Evolutionary conservation across 2,113 vertebrate species (phyloP), one percentile per base, ranked within the genome.

Genomic region (Polypterus bichir): DNA sequence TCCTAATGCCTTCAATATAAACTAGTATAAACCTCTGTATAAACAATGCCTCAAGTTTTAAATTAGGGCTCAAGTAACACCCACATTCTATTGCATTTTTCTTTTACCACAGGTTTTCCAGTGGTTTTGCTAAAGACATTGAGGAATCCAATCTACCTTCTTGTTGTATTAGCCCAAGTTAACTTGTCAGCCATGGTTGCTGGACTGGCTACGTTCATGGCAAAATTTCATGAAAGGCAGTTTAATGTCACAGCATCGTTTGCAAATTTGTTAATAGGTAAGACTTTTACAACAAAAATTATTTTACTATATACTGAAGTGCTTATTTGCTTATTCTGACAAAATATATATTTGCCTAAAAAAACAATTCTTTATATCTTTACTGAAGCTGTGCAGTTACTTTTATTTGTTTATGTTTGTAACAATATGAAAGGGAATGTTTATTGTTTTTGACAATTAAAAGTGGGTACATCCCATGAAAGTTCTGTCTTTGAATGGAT

Each of bases 201-300:
- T 0, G 94, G 94, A 1, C 71, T 93, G 5, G 88, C 88, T 8
- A 97, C 91, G 0, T 98, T 98, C 72, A 88, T 96, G 87, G 76
- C 83, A 44, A 98, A 98, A 76, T 92, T 93, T 74, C 83, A 97
- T 9, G 94, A 98, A 77, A 82, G 76, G 1, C 96, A 98, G 65
- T 98, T 98, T 72, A 84, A 72, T 9, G 63, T 86, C 73, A 88
- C 91, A 0, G 82, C 85, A 0, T 81, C 90, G 49, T 75, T 87
- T 0, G 91, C 96, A 76, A 92, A 84, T 74, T 74, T 95, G 73
- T 83, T 97, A 81, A 89, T 98, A 0, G 94, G 92, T 92, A 62
- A 80, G 82, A 57, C 27, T 27, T 27, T 27, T 27, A 27, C 27
- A 27, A 27, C 27, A 27, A 27, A 27, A 27, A 1, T 27, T 27